Conservation (phyloP, 1,140 invertebrate genomes). For the Pseudomyrmex dendroicus region DNA sequence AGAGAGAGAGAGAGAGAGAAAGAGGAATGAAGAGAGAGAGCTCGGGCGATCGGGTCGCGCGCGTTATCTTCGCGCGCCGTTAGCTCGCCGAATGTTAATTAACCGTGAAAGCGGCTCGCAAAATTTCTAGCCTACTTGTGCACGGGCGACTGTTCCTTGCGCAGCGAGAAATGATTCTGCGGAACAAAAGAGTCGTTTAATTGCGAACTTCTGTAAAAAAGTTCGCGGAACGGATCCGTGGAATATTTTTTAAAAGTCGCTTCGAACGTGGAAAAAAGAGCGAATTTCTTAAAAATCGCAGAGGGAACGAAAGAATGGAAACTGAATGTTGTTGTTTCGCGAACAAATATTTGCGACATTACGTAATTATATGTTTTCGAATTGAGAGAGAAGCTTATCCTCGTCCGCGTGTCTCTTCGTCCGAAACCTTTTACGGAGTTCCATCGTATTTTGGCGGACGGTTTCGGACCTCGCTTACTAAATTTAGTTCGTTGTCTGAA, state of each 20-base stretch:
- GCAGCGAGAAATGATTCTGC: not conserved
- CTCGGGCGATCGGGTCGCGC: conserved; percentile 17
- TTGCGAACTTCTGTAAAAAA: too few relatives aligned
- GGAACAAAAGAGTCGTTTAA: not conserved
- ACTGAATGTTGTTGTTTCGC: too few relatives aligned
- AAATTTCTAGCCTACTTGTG: conserved; percentile 25
- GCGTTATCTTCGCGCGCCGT: conserved; percentile 50
- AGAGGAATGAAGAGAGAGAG: conserved; percentile 3
- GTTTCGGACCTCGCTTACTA: conserved; percentile 70
- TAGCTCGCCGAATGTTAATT: conserved; percentile 56
- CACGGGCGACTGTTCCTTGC: not conserved
- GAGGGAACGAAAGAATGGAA: too few relatives aligned
- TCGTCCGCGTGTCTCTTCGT: not conserved
- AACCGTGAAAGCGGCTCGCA: conserved; percentile 55
- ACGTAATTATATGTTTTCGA: too few relatives aligned
- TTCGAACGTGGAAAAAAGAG: too few relatives aligned
- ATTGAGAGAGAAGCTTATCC: too few relatives aligned
- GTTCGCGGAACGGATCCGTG: too few relatives aligned
- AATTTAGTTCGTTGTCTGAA: conserved; percentile 76
- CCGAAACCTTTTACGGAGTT: conserved; percentile 60
- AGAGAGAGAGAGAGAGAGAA: conserved; percentile 30
- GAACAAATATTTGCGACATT: too few relatives aligned
- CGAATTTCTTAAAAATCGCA: too few relatives aligned
- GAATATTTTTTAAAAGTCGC: too few relatives aligned
- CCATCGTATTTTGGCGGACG: conserved; percentile 71